These are phyloP conservation scores for Pristionchus exspectatus DNA, from an alignment of 2,888 invertebrate genomes.

Conservation along the genomic window DNA sequence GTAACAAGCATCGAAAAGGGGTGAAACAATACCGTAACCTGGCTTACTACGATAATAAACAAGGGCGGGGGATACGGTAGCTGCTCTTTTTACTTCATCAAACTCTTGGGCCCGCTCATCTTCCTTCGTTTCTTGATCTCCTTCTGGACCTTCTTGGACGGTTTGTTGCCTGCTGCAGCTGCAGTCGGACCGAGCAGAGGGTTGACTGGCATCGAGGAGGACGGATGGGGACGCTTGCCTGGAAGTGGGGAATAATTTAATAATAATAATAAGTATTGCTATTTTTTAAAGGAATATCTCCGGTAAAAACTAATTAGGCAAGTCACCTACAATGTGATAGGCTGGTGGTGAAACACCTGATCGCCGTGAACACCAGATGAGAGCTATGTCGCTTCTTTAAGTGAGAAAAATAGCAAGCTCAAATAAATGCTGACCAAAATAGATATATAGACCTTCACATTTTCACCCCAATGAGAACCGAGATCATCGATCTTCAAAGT, in stretches of 20 bases:
- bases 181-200: neutral
- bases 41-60: neutral
- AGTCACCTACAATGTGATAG: too few species aligned
- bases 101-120: slow-evolving; percentile 51
- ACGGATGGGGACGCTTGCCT: neutral
- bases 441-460: too few species aligned
- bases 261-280: too few species aligned
- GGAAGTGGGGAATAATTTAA: neutral
- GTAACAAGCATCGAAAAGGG: neutral
- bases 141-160: slow-evolving; percentile 42
- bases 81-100: slow-evolving; percentile 40
- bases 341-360: too few species aligned
- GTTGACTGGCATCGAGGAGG: neutral
- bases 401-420: too few species aligned
- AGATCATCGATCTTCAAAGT: too few species aligned
- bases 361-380: too few species aligned
- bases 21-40: neutral
- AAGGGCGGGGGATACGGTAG: neutral
- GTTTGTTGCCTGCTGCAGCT: neutral
- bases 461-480: too few species aligned
- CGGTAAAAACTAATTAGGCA: too few species aligned
- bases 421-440: too few species aligned
- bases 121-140: slow-evolving; percentile 44
- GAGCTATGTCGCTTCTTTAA: too few species aligned
- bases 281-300: too few species aligned